Base-by-base conservation (phyloP, 2,113 vertebrate genomes). In the Sorex fumeus region DNA sequence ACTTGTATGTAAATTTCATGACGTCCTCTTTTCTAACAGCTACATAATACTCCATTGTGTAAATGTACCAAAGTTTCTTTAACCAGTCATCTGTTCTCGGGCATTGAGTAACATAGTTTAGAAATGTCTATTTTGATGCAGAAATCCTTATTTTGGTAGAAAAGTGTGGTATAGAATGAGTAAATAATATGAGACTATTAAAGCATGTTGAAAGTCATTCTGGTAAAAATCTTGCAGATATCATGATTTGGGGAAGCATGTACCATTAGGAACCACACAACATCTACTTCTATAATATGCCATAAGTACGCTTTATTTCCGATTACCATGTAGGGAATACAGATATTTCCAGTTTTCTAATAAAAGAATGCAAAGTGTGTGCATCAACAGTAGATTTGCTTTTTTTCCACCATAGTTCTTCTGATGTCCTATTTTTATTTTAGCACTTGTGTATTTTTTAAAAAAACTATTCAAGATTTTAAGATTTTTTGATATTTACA, bases 101-200 rank as follows among this genome's bases (percentile, higher is more conserved):
- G n/a, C n/a, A n/a, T n/a, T n/a, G 47, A 50, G 47, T 50, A 8
- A 50, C 11, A 27, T 34, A 3, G 27, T 69, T 30, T 28, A 53
- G 84, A 88, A 60, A 76, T 86, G 1, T 67, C 28, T 60, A 34
- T 84, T 94, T 79, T 85, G 74, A 36, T 81, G 21, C 27, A 34
- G n/a, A n/a, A 13, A 19, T 64, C 30, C 50, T 88, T 74, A 40
- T 34, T 78, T 4, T 87, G 25, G 8, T 77, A 2, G 43, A 83
- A 23, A 76, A 80, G 72, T 15, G 16, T 45, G 10, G n/a, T 15
- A 53, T 72, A 83, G 75, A 87, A 27, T 25, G 45, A 87, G 40
- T 12, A 53, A 67, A 30, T 74, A 8, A 19, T 23, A 15, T 3
- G 10, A 36, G 6, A 21, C 32, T 70, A 4, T 75, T 34, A 83